phyloP scores from a whole-genome alignment of 1,140 invertebrate genomes.

The Whitmania pigra region DNA sequence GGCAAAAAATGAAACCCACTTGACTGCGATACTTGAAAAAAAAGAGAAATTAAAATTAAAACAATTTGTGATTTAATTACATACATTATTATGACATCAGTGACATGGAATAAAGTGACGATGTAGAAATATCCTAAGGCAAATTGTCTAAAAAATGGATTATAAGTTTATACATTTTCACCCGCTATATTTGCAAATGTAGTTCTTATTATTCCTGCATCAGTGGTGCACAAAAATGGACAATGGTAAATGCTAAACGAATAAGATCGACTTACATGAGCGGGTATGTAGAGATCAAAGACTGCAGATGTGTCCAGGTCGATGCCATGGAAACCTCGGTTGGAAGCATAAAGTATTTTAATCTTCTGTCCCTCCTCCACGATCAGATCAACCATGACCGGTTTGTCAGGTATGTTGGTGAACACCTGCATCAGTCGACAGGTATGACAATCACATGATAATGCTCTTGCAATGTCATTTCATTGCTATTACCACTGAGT shows the following conservation, averaged over 20 bases:
- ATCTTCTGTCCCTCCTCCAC: conserved; percentile 83
- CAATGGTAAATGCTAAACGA: neutral
- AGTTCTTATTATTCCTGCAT: no score
- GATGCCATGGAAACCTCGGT: conserved; percentile 94
- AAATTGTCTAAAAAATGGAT: no score
- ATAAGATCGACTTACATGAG: conserved; percentile 60
- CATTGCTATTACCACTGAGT: no score
- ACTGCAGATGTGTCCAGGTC: conserved; percentile 92
- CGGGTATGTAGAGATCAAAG: conserved; percentile 96
- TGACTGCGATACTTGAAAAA: no score
- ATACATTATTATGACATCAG: neutral
- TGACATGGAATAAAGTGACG: neutral
- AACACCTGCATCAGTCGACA: conserved; percentile 51
- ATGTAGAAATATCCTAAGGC: neutral
- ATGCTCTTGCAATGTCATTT: no score
- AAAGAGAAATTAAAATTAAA: neutral
- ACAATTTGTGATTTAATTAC: neutral
- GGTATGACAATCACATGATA: neutral
- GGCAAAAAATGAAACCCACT: no score
- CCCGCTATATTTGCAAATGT: no score
- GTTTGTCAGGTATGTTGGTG: conserved; percentile 59
- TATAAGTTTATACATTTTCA: no score
- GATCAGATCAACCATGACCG: conserved; percentile 88
- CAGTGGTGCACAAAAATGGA: no score
- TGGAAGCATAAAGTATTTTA: conserved; percentile 97